Evolutionary conservation across 2,797 vertebrate genomes (phyloP).

Genomic region (Dryobates pubescens): DNA sequence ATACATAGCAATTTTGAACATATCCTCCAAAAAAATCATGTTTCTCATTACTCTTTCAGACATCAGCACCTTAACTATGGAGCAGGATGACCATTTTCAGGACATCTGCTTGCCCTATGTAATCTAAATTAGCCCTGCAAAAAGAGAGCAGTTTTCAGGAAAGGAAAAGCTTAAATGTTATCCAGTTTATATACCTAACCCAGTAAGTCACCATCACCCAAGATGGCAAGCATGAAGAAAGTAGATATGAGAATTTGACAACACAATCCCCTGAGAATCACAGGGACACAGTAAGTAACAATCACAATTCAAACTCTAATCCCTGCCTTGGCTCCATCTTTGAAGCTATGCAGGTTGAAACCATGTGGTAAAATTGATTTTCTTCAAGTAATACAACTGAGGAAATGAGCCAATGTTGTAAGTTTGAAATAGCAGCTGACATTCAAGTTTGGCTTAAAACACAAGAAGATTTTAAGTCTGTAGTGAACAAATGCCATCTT

Average conservation of each 20-base stretch:
- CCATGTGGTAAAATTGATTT: not conserved
- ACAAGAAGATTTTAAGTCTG: not conserved
- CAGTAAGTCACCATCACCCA: rapidly evolving
- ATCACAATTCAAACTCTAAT: not conserved
- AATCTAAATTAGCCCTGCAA: not conserved
- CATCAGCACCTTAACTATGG: not conserved
- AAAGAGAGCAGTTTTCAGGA: not conserved
- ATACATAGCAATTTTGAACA: not conserved
- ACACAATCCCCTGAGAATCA: not conserved
- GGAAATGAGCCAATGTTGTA: not conserved
- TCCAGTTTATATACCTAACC: conserved; percentile 9
- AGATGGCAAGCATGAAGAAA: not conserved
- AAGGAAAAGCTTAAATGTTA: not conserved
- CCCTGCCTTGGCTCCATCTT: not conserved
- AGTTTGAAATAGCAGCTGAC: not conserved
- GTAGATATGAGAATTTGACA: conserved; percentile 29
- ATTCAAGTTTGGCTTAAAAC: not conserved
- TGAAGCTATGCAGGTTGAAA: not conserved
- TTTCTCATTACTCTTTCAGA: not conserved
- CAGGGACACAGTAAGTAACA: not conserved
- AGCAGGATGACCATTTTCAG: not conserved
- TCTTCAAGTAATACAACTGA: not conserved
- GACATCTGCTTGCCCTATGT: not conserved
- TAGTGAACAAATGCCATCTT: rapidly evolving
- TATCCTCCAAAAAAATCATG: not conserved